Conservation (phyloP, 2,888 invertebrate genomes). For the Mycogona germanica region DNA sequence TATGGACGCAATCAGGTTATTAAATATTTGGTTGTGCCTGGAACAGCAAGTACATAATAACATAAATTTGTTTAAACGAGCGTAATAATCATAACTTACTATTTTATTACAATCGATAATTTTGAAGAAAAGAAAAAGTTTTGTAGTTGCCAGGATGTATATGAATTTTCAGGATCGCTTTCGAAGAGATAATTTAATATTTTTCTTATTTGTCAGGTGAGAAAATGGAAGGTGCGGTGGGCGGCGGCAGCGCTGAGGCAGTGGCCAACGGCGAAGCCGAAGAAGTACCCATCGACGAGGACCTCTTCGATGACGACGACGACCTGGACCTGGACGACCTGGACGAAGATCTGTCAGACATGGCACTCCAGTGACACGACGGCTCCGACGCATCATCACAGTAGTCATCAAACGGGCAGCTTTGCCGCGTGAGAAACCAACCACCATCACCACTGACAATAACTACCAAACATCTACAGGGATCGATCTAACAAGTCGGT, state of each 20-base stretch:
- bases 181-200: background rate
- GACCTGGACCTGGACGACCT: slow-evolving; percentile 45
- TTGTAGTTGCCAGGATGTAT: background rate
- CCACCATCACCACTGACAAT: too few relatives aligned
- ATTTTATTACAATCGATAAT: too few relatives aligned
- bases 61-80: too few relatives aligned
- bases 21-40: background rate
- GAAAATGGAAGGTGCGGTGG: slow-evolving; percentile 14
- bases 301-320: slow-evolving; percentile 73
- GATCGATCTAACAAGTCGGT: too few relatives aligned
- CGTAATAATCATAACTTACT: too few relatives aligned
- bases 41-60: too few relatives aligned
- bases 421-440: background rate
- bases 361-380: slow-evolving; percentile 19
- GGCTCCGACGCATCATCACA: background rate
- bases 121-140: background rate
- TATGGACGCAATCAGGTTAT: background rate
- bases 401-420: background rate
- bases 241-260: background rate
- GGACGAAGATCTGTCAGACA: slow-evolving; percentile 67
- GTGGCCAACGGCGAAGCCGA: slow-evolving; percentile 13
- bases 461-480: too few relatives aligned
- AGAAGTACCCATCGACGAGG: slow-evolving; percentile 71
- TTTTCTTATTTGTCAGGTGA: background rate
- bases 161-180: background rate